Evolutionary conservation across 30 jellyfish, hydroid and myxozoan genomes (phyloP).

Genomic region (Nemopilema nomurai): DNA sequence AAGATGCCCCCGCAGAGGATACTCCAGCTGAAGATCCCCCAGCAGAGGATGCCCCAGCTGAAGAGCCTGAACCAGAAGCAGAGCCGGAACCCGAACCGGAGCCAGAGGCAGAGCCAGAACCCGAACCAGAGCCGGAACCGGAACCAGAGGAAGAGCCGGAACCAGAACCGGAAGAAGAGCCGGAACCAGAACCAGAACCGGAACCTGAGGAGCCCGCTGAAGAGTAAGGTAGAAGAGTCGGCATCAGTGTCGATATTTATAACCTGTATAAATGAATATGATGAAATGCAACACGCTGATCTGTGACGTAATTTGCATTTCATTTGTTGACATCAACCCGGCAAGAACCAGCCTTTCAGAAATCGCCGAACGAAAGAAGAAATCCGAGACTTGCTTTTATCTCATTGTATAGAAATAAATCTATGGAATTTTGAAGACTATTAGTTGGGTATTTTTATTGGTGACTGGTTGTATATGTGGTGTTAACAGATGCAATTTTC

Average conservation of each 20-base stretch:
- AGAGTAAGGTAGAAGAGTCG: background rate
- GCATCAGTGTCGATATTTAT: background rate
- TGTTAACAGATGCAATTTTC: too few relatives aligned
- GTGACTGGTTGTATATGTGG: background rate
- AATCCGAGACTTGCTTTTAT: background rate
- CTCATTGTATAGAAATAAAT: background rate
- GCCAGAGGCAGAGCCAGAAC: slow-evolving; percentile 43
- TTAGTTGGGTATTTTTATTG: background rate
- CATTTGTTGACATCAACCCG: background rate
- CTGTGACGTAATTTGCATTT: background rate
- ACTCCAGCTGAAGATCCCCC: slow-evolving; percentile 35
- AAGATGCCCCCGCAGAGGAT: slow-evolving; percentile 31
- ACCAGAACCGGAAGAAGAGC: slow-evolving; percentile 45
- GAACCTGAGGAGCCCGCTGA: slow-evolving; percentile 13
- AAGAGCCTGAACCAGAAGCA: slow-evolving; percentile 23
- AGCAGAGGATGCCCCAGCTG: slow-evolving; percentile 8
- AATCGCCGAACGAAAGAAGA: background rate
- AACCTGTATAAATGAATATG: background rate
- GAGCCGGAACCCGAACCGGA: slow-evolving; percentile 45
- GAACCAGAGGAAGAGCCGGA: slow-evolving; percentile 34
- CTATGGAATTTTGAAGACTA: background rate
- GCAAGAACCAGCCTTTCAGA: background rate
- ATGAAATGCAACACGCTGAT: background rate
- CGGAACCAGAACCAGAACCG: slow-evolving; percentile 38
- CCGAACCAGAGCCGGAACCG: slow-evolving; percentile 43